phyloP scores from a whole-genome alignment of 2,888 invertebrate genomes.

The Chalcosyrphus nemorum region DNA sequence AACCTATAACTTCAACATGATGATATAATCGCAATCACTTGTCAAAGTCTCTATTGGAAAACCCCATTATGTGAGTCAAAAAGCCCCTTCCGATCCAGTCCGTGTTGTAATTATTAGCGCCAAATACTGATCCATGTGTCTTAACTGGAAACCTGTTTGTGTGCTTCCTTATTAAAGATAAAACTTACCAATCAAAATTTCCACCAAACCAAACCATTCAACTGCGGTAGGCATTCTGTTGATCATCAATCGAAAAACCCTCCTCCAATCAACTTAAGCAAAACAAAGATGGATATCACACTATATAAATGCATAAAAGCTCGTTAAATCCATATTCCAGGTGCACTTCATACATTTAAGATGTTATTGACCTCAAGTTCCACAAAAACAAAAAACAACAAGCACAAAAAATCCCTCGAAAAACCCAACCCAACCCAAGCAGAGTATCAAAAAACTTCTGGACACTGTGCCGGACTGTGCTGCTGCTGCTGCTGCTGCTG shows the following conservation, averaged over 20 bases:
- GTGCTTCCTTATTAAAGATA: no score
- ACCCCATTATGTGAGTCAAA: no score
- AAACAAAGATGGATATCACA: constrained; percentile 50
- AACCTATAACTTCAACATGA: no score
- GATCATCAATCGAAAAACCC: constrained; percentile 28
- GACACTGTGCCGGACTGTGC: neutral
- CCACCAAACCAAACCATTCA: no score
- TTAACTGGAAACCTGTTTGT: no score
- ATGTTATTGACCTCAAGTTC: constrained; percentile 57
- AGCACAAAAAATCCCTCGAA: neutral
- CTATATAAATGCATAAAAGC: constrained; percentile 32
- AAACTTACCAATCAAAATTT: no score
- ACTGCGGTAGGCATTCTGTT: neutral
- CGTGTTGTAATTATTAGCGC: no score
- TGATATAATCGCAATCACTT: no score
- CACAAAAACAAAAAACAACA: neutral
- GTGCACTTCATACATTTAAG: constrained; percentile 40
- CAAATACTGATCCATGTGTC: no score
- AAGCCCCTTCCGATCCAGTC: no score
- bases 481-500: constrained; percentile 7
- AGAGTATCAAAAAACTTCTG: constrained; percentile 47
- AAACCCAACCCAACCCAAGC: neutral
- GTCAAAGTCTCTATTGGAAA: no score
- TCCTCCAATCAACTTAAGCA: constrained; percentile 24
- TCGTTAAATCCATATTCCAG: constrained; percentile 55